Percentiles rank a stretch among this genome's conserved stretches.
phyloP scores from a whole-genome alignment of 2,797 vertebrate genomes.

The Neostethus bicornis region DNA sequence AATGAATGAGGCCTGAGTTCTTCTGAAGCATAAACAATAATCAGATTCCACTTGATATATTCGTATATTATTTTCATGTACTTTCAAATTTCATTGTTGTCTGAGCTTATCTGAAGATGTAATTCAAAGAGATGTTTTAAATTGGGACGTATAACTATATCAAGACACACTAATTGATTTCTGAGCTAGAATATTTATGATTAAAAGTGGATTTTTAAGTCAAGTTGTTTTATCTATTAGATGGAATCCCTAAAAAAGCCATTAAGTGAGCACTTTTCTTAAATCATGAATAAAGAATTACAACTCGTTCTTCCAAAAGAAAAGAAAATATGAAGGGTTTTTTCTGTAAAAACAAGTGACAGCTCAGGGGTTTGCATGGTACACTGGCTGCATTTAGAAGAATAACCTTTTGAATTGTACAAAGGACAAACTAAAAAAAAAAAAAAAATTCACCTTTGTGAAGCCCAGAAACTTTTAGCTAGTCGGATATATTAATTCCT shows the following conservation, averaged over 20 bases:
- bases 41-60: constrained; percentile 12
- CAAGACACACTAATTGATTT: constrained; percentile 16
- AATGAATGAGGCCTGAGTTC: constrained; percentile 18
- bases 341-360: constrained; percentile 35
- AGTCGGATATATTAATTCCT: constrained; percentile 35
- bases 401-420: constrained; percentile 57
- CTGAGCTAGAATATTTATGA: background rate
- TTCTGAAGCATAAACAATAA: constrained; percentile 25
- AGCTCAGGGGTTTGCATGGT: constrained; percentile 55
- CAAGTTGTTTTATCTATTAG: constrained; percentile 13
- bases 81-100: constrained; percentile 6
- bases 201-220: constrained; percentile 4
- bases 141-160: constrained; percentile 13
- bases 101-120: constrained; percentile 8
- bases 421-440: constrained; percentile 34
- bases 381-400: constrained; percentile 52
- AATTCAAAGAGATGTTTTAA: constrained; percentile 1
- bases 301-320: constrained; percentile 22
- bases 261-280: constrained; percentile 38
- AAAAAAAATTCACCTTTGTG: constrained; percentile 31
- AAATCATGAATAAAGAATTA: constrained; percentile 49
- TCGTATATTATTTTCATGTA: constrained; percentile 17
- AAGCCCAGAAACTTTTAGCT: constrained; percentile 26
- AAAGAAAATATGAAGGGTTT: constrained; percentile 49
- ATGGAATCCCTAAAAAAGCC: constrained; percentile 14